Base-by-base conservation (phyloP, 2,888 invertebrate genomes). In the Latheticus oryzae region DNA sequence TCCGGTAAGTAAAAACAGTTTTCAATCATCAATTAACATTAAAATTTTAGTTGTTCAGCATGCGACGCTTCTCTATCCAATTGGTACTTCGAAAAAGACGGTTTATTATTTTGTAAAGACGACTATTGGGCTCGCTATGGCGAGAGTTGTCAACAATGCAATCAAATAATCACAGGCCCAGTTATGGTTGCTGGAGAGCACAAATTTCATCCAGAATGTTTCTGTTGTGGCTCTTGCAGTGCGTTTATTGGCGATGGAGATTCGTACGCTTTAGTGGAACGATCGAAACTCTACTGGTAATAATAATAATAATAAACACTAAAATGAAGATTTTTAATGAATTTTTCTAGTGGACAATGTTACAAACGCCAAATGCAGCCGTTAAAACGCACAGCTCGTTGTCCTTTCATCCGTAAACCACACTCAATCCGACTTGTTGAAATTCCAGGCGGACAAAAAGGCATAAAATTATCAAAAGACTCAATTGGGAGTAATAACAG, bases 201-300 rank as follows among this genome's bases (percentile, higher is more conserved):
- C 80, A 93, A 93, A 77, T 96, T 95, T 81, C 96, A 97, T 81
- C 95, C 95, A 32, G 96, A 96, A 83, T 96, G 96, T 81, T 96
- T 96, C 80, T 88, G 90, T 71, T 97, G 96, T 76, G 83, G 83
- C 37, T 85, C 86, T 17, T 96, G 96, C 78, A 83, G 85, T 19
- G 83, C 87, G 2, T 93, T 90, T 76, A 91, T 96, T 68, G 96
- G 95, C 59, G 95, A 95, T 80, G 93, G 93, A 3, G 93, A 96
- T 76, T 89, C 93, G 4, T 96, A 95, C 78, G 94, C 95, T 1
- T 82, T 96, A 42, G 88, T 95, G n/a, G 95, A 95, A 74, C 82
- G 95, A 55, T 91, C 93, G 1, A 90, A 90, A 68, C 82, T 96
- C 1, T 96, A 93, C 78, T 96, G 93, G 88, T 93, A 76, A 75